Conservation (phyloP, 2,888 invertebrate species). For the Tryphoninae sp. region DNA sequence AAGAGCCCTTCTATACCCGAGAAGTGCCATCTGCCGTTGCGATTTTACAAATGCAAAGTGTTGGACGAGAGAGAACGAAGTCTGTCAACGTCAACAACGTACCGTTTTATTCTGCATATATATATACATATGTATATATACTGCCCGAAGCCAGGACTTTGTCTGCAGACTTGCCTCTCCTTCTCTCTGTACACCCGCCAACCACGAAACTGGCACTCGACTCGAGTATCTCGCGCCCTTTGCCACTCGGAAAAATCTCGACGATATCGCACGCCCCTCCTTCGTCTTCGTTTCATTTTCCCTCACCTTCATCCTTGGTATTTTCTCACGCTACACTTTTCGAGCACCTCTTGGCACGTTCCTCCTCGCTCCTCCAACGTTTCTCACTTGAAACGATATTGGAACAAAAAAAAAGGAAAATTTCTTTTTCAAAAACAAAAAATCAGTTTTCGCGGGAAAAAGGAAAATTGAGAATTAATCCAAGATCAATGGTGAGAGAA, state of each 20-base stretch:
- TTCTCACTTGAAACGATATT: conserved; percentile 29
- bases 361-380: conserved; percentile 31
- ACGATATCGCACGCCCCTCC: conserved; percentile 31
- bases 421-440: neutral
- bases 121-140: conserved; percentile 18
- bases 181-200: conserved; percentile 41
- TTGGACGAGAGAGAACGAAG: conserved; percentile 38
- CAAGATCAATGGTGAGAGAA: neutral
- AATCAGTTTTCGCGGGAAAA: neutral
- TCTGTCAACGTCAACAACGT: conserved; percentile 48
- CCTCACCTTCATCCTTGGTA: conserved; percentile 27
- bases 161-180: conserved; percentile 19
- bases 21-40: conserved; percentile 41
- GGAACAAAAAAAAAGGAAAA: neutral
- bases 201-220: conserved; percentile 59
- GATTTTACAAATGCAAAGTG: conserved; percentile 58
- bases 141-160: conserved; percentile 32
- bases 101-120: conserved; percentile 26
- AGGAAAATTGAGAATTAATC: neutral
- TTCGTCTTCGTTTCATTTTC: conserved; percentile 27
- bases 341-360: conserved; percentile 43
- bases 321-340: conserved; percentile 33
- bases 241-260: conserved; percentile 55
- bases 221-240: conserved; percentile 55
- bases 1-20: conserved; percentile 35